phyloP scores from a whole-genome alignment of 2,888 invertebrate genomes.

The Asteroscopus sphinx region DNA sequence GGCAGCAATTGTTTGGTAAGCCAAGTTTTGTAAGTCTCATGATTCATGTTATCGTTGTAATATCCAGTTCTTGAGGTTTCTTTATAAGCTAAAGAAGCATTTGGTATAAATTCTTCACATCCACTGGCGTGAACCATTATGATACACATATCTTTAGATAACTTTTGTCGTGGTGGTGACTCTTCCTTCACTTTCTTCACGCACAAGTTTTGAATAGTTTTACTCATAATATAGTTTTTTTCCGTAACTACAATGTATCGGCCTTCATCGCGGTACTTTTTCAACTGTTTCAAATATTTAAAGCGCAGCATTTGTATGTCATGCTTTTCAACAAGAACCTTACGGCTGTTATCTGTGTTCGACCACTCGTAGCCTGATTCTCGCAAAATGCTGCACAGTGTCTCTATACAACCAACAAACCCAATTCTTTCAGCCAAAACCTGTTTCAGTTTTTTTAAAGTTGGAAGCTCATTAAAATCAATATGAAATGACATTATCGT shows the following conservation, averaged over 20 bases:
- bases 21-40: slow-evolving; percentile 2
- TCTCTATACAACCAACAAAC: slow-evolving; percentile 50
- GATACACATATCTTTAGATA: slow-evolving; percentile 6
- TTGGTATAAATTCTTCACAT: slow-evolving; percentile 50
- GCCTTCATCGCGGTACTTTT: slow-evolving; percentile 37
- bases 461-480: slow-evolving; percentile 43
- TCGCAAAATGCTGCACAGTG: slow-evolving; percentile 39
- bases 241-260: slow-evolving; percentile 41
- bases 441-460: slow-evolving; percentile 40
- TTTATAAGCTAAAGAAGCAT: slow-evolving; percentile 53
- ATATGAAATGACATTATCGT: slow-evolving; percentile 4
- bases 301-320: slow-evolving; percentile 26
- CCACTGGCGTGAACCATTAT: slow-evolving; percentile 44
- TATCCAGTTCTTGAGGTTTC: slow-evolving; percentile 46
- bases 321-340: slow-evolving; percentile 46
- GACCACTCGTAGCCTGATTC: slow-evolving; percentile 49
- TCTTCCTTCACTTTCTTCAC: slow-evolving; percentile 3
- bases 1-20: slow-evolving; percentile 2
- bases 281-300: slow-evolving; percentile 38
- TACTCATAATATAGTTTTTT: slow-evolving; percentile 23
- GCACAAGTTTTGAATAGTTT: slow-evolving; percentile 28
- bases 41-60: slow-evolving; percentile 53
- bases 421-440: slow-evolving; percentile 46
- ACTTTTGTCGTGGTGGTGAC: too few relatives aligned
- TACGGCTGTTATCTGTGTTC: slow-evolving; percentile 43